These are phyloP conservation scores for Potamilus streckersoni DNA, from an alignment of 1,140 invertebrate genomes.

Conservation along the genomic window DNA sequence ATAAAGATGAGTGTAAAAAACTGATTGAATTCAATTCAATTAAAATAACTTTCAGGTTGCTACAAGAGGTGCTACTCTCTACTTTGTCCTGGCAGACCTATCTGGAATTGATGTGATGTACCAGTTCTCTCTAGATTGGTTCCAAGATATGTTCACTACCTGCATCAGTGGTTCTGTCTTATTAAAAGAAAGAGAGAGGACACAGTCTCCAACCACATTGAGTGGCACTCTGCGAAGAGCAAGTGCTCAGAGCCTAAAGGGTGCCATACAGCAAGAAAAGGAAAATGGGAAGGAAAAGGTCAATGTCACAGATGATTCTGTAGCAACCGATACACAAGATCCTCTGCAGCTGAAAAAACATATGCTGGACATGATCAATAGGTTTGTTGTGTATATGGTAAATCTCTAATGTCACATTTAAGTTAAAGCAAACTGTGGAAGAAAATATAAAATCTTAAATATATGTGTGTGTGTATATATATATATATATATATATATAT, in stretches of 20 bases:
- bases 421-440: neutral
- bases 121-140: conserved; percentile 68
- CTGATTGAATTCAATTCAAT: no score
- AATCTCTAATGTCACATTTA: neutral
- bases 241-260: conserved; percentile 4
- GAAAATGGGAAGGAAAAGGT: neutral
- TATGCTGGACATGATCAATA: conserved; percentile 58
- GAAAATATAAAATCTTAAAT: no score
- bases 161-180: conserved; percentile 27
- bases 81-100: conserved; percentile 67
- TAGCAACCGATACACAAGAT: conserved; percentile 20
- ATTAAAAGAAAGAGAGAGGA: conserved; percentile 16
- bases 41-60: conserved; percentile 55
- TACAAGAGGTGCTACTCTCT: conserved; percentile 65
- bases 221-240: neutral
- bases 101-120: conserved; percentile 67
- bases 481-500: no score
- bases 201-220: conserved; percentile 3
- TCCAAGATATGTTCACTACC: conserved; percentile 62
- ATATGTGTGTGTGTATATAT: no score
- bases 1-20: no score
- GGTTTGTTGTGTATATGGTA: conserved; percentile 15
- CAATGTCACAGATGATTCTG: conserved; percentile 1
- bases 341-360: conserved; percentile 50
- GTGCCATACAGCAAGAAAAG: neutral